Evolutionary conservation across 2,888 invertebrate genomes (phyloP).

Genomic region (Thalpophila matura): DNA sequence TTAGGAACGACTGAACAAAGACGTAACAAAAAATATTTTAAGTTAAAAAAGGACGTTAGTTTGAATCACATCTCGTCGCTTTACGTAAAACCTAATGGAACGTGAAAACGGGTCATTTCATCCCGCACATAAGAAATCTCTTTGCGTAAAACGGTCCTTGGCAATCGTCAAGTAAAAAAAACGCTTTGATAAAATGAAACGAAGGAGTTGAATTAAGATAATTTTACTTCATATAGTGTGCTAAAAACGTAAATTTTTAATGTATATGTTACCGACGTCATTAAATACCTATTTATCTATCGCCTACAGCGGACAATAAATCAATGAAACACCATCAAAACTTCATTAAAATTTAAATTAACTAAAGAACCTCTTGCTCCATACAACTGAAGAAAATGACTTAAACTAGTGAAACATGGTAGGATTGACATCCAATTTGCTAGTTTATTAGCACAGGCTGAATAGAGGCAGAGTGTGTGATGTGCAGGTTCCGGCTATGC

Average conservation of each 20-base stretch:
- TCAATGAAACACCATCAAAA: no score
- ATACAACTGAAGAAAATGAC: not conserved
- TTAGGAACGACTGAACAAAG: no score
- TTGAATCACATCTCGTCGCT: not conserved
- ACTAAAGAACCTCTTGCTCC: not conserved
- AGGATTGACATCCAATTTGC: conserved; percentile 15
- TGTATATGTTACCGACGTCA: no score
- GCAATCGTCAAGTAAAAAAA: not conserved
- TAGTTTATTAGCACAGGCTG: not conserved
- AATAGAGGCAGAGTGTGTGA: not conserved
- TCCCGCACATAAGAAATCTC: not conserved
- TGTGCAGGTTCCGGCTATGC: not conserved
- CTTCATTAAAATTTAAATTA: no score
- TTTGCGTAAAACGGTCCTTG: not conserved
- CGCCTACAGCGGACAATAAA: no score
- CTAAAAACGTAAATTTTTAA: no score
- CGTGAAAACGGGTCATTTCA: not conserved
- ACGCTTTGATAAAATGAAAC: no score
- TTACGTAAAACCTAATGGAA: not conserved
- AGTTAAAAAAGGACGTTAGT: not conserved
- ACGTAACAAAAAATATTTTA: not conserved
- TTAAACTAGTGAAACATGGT: not conserved
- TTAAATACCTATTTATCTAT: no score
- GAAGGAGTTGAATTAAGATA: no score
- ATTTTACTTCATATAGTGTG: no score